phyloP scores from a whole-genome alignment of 1,140 invertebrate species.

The Phymorhynchus buccinoides region DNA sequence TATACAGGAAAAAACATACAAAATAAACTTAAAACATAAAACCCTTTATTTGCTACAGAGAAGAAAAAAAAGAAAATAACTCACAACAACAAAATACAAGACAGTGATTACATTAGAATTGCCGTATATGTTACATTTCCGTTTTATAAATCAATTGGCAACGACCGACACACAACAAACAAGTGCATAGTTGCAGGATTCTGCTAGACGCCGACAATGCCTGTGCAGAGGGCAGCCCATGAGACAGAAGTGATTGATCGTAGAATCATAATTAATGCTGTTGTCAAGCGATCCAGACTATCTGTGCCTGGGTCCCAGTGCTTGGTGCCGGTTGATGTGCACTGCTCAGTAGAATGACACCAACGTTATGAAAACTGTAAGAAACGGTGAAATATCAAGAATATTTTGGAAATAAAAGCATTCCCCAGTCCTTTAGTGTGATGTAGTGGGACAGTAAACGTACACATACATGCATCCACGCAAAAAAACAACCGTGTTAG shows the following conservation, averaged over 20 bases:
- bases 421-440: neutral
- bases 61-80: neutral
- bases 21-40: no score
- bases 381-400: neutral
- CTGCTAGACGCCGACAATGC: neutral
- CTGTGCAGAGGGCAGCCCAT: neutral
- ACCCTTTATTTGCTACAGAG: neutral
- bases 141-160: no score
- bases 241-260: no score
- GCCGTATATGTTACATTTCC: no score
- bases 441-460: neutral
- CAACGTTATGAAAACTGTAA: neutral
- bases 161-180: no score
- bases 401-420: neutral
- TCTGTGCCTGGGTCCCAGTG: neutral
- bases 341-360: neutral
- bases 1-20: no score
- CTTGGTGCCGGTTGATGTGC: neutral
- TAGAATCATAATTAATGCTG: no score
- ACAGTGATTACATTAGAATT: no score
- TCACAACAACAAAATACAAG: neutral
- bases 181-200: conserved; percentile 8
- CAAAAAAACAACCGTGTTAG: no score
- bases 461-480: no score
- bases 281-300: neutral